These are phyloP conservation scores for Norana najaformis DNA, from an alignment of 2,888 invertebrate species.

Conservation along the genomic window DNA sequence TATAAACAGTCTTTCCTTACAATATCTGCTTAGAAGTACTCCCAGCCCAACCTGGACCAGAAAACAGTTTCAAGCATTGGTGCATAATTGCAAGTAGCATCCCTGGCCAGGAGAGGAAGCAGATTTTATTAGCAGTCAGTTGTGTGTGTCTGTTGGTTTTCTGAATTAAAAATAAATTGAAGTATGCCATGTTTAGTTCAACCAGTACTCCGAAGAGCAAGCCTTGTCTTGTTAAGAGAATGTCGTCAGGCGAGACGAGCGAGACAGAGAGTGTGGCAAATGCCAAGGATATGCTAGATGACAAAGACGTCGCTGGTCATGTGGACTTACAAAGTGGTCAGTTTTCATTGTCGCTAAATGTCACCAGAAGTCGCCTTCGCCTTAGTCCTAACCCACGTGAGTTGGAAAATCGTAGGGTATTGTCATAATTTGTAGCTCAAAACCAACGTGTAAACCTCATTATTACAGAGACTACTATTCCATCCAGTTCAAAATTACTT, in stretches of 20 bases:
- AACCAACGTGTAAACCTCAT: neutral
- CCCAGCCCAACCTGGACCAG: neutral
- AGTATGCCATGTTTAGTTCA: constrained; percentile 8
- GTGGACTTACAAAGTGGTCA: neutral
- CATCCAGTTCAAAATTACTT: neutral
- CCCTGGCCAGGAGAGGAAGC: neutral
- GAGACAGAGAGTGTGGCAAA: constrained; percentile 35
- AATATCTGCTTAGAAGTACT: neutral
- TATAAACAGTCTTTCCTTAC: neutral
- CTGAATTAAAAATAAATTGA: neutral
- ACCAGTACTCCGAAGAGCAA: constrained; percentile 40
- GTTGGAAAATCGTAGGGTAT: neutral
- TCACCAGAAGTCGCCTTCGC: constrained; percentile 27
- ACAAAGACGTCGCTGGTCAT: constrained; percentile 15
- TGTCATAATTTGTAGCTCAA: neutral
- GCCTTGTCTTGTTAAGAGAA: constrained; percentile 45
- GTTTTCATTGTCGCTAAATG: constrained; percentile 17
- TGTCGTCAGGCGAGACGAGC: constrained; percentile 35
- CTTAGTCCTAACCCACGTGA: constrained; percentile 33
- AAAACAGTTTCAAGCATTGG: neutral
- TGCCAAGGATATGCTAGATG: constrained; percentile 19
- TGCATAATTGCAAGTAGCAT: neutral
- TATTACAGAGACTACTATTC: neutral
- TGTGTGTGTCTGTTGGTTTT: neutral
- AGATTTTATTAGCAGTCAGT: neutral